Percentiles rank a stretch among this genome's conserved stretches.
Evolutionary conservation across 2,113 vertebrate species (phyloP).

Genomic region (Nycticryphes semicollaris): DNA sequence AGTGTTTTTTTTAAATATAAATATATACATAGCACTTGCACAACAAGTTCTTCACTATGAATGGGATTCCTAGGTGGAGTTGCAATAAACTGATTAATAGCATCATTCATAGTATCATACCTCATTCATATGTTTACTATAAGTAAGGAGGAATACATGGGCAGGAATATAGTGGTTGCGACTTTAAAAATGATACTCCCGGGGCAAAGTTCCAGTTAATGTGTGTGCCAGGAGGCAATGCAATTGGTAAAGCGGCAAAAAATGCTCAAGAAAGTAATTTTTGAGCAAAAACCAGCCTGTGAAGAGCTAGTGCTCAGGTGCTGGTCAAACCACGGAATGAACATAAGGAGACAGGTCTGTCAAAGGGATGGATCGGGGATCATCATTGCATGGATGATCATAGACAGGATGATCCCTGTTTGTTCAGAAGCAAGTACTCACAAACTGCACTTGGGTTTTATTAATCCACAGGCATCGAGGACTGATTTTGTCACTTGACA

Average conservation of each 20-base stretch:
- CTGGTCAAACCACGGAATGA: neutral
- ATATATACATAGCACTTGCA: neutral
- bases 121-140: neutral
- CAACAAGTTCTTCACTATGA: neutral
- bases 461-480: neutral
- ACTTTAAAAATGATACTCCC: neutral
- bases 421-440: neutral
- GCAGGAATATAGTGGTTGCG: neutral
- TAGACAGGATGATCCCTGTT: neutral
- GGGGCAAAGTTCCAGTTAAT: neutral
- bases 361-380: neutral
- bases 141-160: neutral
- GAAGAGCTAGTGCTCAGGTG: neutral
- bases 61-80: constrained; percentile 28
- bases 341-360: neutral
- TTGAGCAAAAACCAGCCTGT: neutral
- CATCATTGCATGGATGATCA: too few relatives aligned
- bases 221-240: accelerated
- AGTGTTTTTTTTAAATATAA: neutral
- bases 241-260: neutral
- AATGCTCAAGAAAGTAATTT: neutral
- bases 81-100: constrained; percentile 47
- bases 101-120: constrained; percentile 21
- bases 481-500: neutral
- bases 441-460: neutral